These are phyloP conservation scores for Cryptotis parvus DNA, from an alignment of 2,113 vertebrate genomes.

Conservation along the genomic window DNA sequence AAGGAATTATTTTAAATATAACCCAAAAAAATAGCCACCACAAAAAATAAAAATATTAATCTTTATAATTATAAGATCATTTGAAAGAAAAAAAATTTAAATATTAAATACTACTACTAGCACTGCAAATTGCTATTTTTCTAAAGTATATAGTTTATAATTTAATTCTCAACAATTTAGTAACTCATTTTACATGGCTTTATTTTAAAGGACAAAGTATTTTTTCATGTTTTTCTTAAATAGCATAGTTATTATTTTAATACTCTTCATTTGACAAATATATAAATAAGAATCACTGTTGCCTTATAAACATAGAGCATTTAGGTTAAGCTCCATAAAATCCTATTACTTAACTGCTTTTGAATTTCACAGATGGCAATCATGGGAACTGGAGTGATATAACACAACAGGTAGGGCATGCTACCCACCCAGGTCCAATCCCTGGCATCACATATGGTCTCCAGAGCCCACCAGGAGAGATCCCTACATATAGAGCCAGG, in stretches of 20 bases:
- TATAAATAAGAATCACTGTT: constrained; percentile 50
- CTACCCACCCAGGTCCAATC: too few relatives aligned
- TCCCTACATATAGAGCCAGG: too few relatives aligned
- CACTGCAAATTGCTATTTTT: constrained; percentile 11
- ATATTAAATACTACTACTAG: background rate
- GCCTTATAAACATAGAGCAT: background rate
- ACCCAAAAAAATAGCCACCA: background rate
- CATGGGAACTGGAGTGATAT: background rate
- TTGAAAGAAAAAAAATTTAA: constrained; percentile 32
- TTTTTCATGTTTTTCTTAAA: background rate
- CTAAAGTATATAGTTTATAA: background rate
- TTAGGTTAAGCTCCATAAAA: background rate
- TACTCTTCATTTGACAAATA: background rate
- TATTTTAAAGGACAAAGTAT: constrained; percentile 46
- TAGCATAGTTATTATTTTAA: constrained; percentile 13
- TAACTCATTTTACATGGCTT: constrained; percentile 7
- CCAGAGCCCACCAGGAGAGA: too few relatives aligned
- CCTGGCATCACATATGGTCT: too few relatives aligned
- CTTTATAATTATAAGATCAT: constrained; percentile 41
- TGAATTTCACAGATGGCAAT: background rate
- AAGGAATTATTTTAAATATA: constrained; percentile 24
- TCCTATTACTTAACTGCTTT: constrained; percentile 18
- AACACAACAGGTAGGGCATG: too few relatives aligned
- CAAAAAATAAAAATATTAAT: constrained; percentile 15
- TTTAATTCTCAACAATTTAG: constrained; percentile 5